phyloP scores from a whole-genome alignment of 2,888 invertebrate genomes.

The Agrochola lota region DNA sequence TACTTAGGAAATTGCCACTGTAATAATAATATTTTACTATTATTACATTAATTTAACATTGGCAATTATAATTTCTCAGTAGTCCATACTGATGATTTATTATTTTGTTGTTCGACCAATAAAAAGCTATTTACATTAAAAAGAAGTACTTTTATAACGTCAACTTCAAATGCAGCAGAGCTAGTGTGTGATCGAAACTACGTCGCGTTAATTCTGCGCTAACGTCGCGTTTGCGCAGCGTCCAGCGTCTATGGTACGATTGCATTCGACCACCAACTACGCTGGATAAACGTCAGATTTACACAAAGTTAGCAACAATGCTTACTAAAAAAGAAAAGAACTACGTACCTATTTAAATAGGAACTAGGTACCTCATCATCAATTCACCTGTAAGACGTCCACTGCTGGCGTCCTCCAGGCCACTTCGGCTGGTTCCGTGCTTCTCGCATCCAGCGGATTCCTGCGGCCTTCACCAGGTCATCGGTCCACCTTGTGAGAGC shows the following conservation, averaged over 20 bases:
- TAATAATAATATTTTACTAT: slow-evolving; percentile 17
- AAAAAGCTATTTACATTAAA: not conserved
- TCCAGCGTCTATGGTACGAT: not conserved
- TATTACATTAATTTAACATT: not conserved
- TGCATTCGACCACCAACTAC: not conserved
- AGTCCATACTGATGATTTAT: not conserved
- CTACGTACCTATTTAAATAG: not conserved
- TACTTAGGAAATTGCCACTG: slow-evolving; percentile 5
- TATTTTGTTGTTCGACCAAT: not conserved
- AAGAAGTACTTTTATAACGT: too few relatives aligned
- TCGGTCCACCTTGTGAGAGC: too few relatives aligned
- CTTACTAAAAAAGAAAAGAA: too few relatives aligned
- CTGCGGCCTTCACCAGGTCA: too few relatives aligned
- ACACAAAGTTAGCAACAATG: too few relatives aligned
- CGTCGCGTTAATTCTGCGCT: too few relatives aligned
- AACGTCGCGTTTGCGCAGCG: not conserved
- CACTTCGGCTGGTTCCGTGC: too few relatives aligned
- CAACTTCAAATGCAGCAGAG: too few relatives aligned
- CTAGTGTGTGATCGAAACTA: not conserved
- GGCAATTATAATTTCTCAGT: too few relatives aligned
- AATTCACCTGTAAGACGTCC: too few relatives aligned
- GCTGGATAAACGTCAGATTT: not conserved
- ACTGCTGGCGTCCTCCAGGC: too few relatives aligned
- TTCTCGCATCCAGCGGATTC: too few relatives aligned
- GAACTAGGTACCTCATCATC: not conserved